Evolutionary conservation across 2,888 invertebrate genomes (phyloP).

Genomic region (Drosophila macrospina): DNA sequence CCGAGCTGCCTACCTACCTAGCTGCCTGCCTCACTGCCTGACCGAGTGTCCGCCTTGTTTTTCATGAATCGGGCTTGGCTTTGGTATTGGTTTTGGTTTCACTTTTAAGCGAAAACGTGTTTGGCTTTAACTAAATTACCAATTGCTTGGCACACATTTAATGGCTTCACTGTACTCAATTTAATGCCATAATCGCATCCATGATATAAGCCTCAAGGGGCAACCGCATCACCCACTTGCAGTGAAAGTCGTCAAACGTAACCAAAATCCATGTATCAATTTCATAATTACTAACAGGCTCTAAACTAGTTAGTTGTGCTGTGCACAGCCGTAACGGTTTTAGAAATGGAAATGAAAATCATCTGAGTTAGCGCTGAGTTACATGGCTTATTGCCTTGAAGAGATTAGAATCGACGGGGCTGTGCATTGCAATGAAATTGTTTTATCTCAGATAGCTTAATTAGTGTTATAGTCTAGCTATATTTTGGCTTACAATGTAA

Average conservation of each 20-base stretch:
- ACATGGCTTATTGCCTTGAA: not conserved
- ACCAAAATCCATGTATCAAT: not conserved
- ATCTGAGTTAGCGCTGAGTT: not conserved
- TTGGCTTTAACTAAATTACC: slow-evolving; percentile 59
- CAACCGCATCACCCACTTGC: not conserved
- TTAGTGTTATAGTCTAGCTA: not conserved
- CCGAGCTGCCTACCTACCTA: no score
- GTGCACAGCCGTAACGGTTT: not conserved
- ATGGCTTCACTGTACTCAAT: not conserved
- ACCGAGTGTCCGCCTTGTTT: no score
- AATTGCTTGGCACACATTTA: slow-evolving; percentile 28
- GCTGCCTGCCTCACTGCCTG: not conserved
- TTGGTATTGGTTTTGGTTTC: slow-evolving; percentile 50
- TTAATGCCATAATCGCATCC: slow-evolving; percentile 14
- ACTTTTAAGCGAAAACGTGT: slow-evolving; percentile 66
- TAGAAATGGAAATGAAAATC: not conserved
- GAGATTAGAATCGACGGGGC: not conserved
- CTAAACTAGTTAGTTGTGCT: slow-evolving; percentile 3
- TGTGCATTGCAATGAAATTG: not conserved
- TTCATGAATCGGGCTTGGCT: no score
- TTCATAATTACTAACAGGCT: not conserved
- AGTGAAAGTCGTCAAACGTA: slow-evolving; percentile 28
- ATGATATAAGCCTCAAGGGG: slow-evolving; percentile 10
- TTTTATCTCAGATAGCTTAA: not conserved
- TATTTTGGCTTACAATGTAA: not conserved